These are phyloP conservation scores for Tuberolachnus salignus DNA, from an alignment of 2,888 invertebrate species.

Conservation along the genomic window DNA sequence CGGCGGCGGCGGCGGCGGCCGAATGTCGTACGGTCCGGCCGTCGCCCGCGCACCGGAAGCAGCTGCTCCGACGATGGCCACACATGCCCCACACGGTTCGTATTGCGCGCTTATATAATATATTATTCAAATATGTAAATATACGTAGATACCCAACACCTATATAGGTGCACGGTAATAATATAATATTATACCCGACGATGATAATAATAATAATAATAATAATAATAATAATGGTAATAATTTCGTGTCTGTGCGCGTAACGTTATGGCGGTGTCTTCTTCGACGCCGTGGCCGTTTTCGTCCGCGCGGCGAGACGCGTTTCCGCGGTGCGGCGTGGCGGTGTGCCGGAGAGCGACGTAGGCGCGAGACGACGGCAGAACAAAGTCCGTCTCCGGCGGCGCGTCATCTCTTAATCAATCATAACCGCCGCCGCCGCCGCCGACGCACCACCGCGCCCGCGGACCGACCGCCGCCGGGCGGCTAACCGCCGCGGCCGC, in stretches of 20 bases:
- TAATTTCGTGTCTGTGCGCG: neutral
- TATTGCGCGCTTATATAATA: no score
- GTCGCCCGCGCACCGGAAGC: neutral
- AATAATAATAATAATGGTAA: no score
- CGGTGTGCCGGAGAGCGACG: no score
- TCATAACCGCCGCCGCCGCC: constrained; percentile 36
- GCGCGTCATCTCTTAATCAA: constrained; percentile 53
- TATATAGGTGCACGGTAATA: no score
- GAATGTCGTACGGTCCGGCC: neutral
- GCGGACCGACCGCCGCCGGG: neutral
- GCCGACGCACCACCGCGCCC: neutral
- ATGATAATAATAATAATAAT: no score
- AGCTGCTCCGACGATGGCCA: constrained; percentile 9
- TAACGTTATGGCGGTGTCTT: neutral
- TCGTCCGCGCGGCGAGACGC: neutral
- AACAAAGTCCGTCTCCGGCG: constrained; percentile 35
- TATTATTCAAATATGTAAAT: no score
- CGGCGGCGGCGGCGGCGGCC: neutral
- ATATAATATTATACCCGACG: no score
- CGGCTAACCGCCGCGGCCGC: no score
- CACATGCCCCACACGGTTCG: no score
- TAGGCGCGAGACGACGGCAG: constrained; percentile 12
- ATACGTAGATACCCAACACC: no score
- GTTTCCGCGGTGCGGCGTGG: neutral
- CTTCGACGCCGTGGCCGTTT: neutral